Evolutionary conservation across 2,797 vertebrate species (phyloP).

Genomic region (Coregonus sp.): DNA sequence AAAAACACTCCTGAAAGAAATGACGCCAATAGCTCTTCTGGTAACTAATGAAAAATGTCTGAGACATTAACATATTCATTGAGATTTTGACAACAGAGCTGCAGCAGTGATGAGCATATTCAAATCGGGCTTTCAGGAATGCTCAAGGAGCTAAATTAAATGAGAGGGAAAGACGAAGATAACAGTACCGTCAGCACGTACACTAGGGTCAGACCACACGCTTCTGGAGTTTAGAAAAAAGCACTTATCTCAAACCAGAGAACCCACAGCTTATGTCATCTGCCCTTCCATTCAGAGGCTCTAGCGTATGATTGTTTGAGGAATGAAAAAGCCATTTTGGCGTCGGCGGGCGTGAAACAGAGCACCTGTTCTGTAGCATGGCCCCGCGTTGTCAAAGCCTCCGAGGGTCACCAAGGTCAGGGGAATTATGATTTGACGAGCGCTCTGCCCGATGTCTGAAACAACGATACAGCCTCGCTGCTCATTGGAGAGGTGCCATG

Average conservation of each 20-base stretch:
- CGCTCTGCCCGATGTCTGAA: slow-evolving; percentile 65
- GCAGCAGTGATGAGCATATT: slow-evolving; percentile 50
- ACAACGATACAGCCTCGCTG: slow-evolving; percentile 67
- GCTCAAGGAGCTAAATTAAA: slow-evolving; percentile 28
- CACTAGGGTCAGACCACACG: slow-evolving; percentile 20
- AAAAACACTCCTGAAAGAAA: not conserved
- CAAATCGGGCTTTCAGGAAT: slow-evolving; percentile 35
- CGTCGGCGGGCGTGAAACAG: slow-evolving; percentile 64
- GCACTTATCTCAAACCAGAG: slow-evolving; percentile 53
- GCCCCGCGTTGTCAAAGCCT: slow-evolving; percentile 69
- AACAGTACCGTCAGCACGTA: slow-evolving; percentile 30
- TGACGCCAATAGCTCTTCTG: not conserved
- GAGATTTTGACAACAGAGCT: slow-evolving; percentile 58
- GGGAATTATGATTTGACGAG: slow-evolving; percentile 77
- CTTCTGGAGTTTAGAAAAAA: slow-evolving; percentile 44
- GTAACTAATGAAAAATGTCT: slow-evolving; percentile 58
- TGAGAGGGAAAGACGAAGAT: slow-evolving; percentile 41
- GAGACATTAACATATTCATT: slow-evolving; percentile 76
- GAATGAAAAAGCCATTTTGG: slow-evolving; percentile 80
- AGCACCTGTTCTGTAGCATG: slow-evolving; percentile 63
- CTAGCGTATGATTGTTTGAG: slow-evolving; percentile 76
- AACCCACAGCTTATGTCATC: slow-evolving; percentile 63
- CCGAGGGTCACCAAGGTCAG: slow-evolving; percentile 70
- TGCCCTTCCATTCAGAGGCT: slow-evolving; percentile 61
- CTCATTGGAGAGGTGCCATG: slow-evolving; percentile 43